phyloP scores from a whole-genome alignment of 1,140 invertebrate genomes.

The Diorhabda elongata region DNA sequence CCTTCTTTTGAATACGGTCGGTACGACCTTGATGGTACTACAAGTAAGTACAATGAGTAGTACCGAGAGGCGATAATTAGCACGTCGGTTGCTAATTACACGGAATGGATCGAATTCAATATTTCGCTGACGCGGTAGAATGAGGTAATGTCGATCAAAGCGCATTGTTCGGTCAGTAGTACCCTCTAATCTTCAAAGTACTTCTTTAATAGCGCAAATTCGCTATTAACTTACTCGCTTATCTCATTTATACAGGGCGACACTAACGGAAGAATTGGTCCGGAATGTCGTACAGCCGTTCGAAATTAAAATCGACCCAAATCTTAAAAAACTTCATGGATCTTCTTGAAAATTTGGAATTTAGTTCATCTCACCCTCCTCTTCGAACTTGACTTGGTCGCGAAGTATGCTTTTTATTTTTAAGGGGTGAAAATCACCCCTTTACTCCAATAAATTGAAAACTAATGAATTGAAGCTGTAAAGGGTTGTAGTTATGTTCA shows the following conservation, averaged over 20 bases:
- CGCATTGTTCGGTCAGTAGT: not conserved
- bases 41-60: not conserved
- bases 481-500: too few species aligned
- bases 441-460: too few species aligned
- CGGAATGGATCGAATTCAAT: slow-evolving; percentile 2
- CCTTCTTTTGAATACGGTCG: too few species aligned
- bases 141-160: not conserved
- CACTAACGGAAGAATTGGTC: not conserved
- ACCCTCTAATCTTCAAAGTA: slow-evolving; percentile 1
- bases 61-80: not conserved
- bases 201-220: not conserved
- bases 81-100: slow-evolving; percentile 1
- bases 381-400: too few species aligned
- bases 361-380: too few species aligned
- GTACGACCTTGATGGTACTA: not conserved
- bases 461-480: too few species aligned
- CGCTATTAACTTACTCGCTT: not conserved
- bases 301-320: too few species aligned
- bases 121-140: not conserved
- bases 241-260: not conserved
- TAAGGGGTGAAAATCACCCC: too few species aligned
- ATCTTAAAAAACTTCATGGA: too few species aligned
- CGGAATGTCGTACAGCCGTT: too few species aligned
- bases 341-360: too few species aligned
- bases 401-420: too few species aligned